Evolutionary conservation across 2,888 invertebrate species (phyloP).

Genomic region (Tethea ocularis): DNA sequence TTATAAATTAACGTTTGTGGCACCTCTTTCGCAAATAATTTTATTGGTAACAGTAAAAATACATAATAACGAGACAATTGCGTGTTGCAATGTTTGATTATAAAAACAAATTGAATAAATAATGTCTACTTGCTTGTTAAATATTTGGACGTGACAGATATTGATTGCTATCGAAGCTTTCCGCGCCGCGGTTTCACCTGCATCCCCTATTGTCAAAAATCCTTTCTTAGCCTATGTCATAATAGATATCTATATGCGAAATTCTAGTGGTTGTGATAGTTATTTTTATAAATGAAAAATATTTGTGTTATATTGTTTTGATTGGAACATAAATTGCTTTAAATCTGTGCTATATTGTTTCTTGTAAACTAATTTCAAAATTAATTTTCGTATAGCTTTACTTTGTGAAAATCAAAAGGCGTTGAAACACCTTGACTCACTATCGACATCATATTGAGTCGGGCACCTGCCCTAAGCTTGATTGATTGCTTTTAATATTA

Average conservation of each 20-base stretch:
- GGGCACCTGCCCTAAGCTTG: conserved; percentile 60
- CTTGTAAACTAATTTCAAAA: conserved; percentile 19
- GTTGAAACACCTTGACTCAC: conserved; percentile 46
- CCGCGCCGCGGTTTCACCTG: too few species aligned
- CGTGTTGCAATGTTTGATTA: conserved; percentile 23
- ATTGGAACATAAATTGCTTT: too few species aligned
- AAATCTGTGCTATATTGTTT: neutral
- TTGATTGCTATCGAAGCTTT: conserved; percentile 29
- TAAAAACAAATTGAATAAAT: conserved; percentile 25
- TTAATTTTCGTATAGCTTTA: conserved; percentile 37
- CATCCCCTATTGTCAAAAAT: too few species aligned
- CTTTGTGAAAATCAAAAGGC: conserved; percentile 36
- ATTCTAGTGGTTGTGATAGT: too few species aligned
- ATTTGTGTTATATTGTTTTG: neutral
- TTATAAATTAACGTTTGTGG: too few species aligned
- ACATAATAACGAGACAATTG: conserved; percentile 35
- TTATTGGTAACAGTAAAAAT: neutral
- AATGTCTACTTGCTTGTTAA: conserved; percentile 26
- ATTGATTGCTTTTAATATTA: conserved; percentile 73
- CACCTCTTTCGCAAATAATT: too few species aligned
- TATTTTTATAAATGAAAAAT: too few species aligned
- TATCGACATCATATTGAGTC: conserved; percentile 61
- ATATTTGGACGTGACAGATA: conserved; percentile 30
- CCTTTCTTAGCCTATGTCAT: too few species aligned
- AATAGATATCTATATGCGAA: too few species aligned